Conservation (phyloP, 1,140 invertebrate species). For the Zaprionus inermis region DNA sequence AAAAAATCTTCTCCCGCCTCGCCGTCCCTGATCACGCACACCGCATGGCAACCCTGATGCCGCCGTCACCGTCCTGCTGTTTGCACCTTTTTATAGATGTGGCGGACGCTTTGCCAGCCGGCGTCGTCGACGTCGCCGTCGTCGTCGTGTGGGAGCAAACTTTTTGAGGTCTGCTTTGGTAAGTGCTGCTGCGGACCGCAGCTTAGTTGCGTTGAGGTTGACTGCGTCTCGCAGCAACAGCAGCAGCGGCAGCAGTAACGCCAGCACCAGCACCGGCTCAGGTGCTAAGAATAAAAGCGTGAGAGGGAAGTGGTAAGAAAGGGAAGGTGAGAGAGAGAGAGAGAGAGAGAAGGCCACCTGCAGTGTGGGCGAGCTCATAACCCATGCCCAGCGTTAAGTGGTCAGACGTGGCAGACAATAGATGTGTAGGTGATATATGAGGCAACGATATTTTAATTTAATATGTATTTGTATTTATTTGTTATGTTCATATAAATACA, state of each 20-base stretch:
- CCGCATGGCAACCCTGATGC: slow-evolving; percentile 16
- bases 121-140: slow-evolving; percentile 14
- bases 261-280: not conserved
- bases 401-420: slow-evolving; percentile 38
- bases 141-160: slow-evolving; percentile 66
- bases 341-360: slow-evolving; percentile 19
- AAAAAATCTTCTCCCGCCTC: not conserved
- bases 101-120: slow-evolving; percentile 33
- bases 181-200: slow-evolving; percentile 78
- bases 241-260: slow-evolving; percentile 10
- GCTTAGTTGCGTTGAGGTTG: slow-evolving; percentile 78
- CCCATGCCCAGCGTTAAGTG: slow-evolving; percentile 24
- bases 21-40: not conserved
- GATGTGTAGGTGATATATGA: slow-evolving; percentile 20
- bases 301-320: not conserved
- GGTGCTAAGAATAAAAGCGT: slow-evolving; percentile 1
- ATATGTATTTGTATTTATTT: not conserved
- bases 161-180: slow-evolving; percentile 81
- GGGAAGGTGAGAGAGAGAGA: not conserved
- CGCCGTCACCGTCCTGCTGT: slow-evolving; percentile 54
- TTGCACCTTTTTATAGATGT: slow-evolving; percentile 73
- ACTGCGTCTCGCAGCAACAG: slow-evolving; percentile 54
- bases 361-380: slow-evolving; percentile 20
- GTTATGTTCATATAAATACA: not conserved
- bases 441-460: not conserved